Conservation (phyloP, 2,113 vertebrate genomes). For the Pagrus major region DNA sequence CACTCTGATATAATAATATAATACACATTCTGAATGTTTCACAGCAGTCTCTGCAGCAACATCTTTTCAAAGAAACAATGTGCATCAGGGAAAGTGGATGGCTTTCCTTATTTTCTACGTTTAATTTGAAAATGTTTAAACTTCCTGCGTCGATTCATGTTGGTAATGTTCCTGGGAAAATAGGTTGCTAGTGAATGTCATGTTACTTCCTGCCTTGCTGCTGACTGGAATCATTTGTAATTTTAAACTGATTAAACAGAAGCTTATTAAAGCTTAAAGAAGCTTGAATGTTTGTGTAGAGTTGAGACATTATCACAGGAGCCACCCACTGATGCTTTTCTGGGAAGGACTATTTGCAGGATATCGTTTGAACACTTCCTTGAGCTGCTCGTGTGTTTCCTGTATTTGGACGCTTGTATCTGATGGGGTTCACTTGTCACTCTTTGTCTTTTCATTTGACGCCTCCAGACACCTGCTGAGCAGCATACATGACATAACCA, state of each 20-base stretch:
- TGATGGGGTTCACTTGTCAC: conserved; percentile 2
- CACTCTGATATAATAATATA: not conserved
- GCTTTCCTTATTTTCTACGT: not conserved
- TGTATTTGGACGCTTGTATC: not conserved
- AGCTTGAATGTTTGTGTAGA: not conserved
- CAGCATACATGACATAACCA: not conserved
- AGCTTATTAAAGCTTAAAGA: too few species aligned
- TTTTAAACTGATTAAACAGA: too few species aligned
- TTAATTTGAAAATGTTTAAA: not conserved
- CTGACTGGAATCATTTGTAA: not conserved
- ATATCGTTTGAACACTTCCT: not conserved
- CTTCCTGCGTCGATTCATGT: too few species aligned
- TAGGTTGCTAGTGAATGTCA: not conserved
- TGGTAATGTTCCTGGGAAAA: not conserved
- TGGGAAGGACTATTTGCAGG: not conserved
- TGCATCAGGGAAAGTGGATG: not conserved
- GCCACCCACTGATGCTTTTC: not conserved
- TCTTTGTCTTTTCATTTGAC: conserved; percentile 1
- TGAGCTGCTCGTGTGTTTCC: not conserved
- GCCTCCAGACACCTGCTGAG: conserved; percentile 37
- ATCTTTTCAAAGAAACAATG: not conserved
- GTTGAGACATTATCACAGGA: not conserved
- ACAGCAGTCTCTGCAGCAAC: too few species aligned
- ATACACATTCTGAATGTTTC: not conserved
- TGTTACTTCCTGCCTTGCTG: not conserved